A percentile compares a stretch with the other conserved stretches of the same genome.
These are phyloP conservation scores for Deroptyus accipitrinus DNA, from an alignment of 2,113 vertebrate genomes.

Conservation along the genomic window DNA sequence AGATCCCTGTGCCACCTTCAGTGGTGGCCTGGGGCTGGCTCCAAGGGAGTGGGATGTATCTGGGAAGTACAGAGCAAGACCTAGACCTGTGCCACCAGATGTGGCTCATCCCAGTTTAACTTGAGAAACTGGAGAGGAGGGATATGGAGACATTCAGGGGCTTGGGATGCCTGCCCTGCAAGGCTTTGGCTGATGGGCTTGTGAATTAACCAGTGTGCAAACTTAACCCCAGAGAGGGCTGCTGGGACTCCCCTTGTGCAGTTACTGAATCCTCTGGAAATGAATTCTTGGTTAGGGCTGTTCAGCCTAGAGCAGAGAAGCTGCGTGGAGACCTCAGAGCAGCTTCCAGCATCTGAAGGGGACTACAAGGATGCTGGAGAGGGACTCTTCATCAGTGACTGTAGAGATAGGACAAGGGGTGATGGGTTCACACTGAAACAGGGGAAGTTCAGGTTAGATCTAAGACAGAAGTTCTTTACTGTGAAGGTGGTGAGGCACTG, in stretches of 20 bases:
- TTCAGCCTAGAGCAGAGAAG: not conserved
- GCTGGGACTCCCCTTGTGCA: not conserved
- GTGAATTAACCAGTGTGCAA: not conserved
- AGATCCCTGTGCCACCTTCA: not conserved
- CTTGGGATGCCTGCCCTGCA: not conserved
- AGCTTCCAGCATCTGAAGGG: not conserved
- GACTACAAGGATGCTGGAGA: not conserved
- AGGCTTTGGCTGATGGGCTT: not conserved
- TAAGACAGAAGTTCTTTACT: not conserved
- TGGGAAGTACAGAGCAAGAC: not conserved
- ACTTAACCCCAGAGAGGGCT: not conserved
- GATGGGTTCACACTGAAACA: not conserved
- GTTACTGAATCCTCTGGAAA: not conserved
- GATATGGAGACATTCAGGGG: not conserved
- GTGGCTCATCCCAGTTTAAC: not conserved
- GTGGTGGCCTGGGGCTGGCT: not conserved
- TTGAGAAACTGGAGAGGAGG: not conserved
- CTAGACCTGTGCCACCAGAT: not conserved
- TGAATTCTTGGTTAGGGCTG: not conserved
- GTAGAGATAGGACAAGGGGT: not conserved
- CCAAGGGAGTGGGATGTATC: fast-evolving
- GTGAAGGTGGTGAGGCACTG: not conserved
- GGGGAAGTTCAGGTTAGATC: not conserved
- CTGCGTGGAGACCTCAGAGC: not conserved
- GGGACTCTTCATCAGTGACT: not conserved